Evolutionary conservation across 1,140 invertebrate genomes (phyloP).

Genomic region (Drosophila santomea): DNA sequence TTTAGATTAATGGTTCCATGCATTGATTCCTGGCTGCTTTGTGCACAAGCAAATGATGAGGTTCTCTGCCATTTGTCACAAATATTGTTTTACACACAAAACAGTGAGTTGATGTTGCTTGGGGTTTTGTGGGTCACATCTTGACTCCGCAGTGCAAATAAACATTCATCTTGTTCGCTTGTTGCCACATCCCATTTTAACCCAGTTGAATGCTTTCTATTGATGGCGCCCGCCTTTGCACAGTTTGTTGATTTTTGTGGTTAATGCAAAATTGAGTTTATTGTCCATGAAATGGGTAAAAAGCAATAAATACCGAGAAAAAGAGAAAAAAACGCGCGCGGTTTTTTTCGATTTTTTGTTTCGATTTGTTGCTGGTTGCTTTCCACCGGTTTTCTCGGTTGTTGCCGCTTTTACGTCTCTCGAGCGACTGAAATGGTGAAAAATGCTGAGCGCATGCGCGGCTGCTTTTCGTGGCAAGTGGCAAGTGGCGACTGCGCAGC

Average conservation of each 20-base stretch:
- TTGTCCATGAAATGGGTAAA: conserved; percentile 59
- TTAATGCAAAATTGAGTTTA: conserved; percentile 67
- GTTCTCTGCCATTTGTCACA: conserved; percentile 15
- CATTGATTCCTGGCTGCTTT: conserved; percentile 28
- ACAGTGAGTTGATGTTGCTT: conserved; percentile 10
- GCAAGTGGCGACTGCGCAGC: conserved; percentile 34
- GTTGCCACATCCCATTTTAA: conserved; percentile 26
- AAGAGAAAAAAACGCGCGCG: conserved; percentile 45
- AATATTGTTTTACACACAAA: conserved; percentile 48
- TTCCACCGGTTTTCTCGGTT: conserved; percentile 32
- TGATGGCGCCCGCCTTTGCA: conserved; percentile 50
- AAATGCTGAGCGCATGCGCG: conserved; percentile 47
- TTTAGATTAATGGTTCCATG: conserved; percentile 28
- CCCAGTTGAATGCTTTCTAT: conserved; percentile 54
- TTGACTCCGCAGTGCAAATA: conserved; percentile 4
- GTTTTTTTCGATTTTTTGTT: not conserved
- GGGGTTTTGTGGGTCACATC: conserved; percentile 42
- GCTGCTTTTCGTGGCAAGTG: conserved; percentile 18
- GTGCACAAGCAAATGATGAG: conserved; percentile 1
- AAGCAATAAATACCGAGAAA: conserved; percentile 7
- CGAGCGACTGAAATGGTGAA: conserved; percentile 50
- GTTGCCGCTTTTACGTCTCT: conserved; percentile 70
- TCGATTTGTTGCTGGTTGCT: not conserved
- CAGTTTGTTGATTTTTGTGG: conserved; percentile 74
- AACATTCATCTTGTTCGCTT: conserved; percentile 28